Conservation (phyloP, 2,113 vertebrate species). For the Taurulus bubalis region DNA sequence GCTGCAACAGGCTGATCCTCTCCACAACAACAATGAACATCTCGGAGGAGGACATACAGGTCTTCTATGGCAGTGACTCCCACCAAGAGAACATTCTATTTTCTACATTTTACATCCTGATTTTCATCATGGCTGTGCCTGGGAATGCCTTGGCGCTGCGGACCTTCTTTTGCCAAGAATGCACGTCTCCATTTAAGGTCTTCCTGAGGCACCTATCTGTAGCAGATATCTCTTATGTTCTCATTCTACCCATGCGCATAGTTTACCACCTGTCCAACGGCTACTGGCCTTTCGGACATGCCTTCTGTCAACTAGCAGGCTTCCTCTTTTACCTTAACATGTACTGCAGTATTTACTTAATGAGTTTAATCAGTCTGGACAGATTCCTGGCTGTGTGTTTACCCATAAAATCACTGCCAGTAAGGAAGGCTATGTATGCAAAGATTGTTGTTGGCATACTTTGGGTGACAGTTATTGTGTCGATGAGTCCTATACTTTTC, state of each 20-base stretch:
- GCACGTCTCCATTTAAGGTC: constrained; percentile 64
- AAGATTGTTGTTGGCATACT: constrained; percentile 65
- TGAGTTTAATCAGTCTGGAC: constrained; percentile 82
- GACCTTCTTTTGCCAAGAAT: constrained; percentile 69
- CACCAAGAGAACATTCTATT: constrained; percentile 70
- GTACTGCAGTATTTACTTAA: constrained; percentile 83
- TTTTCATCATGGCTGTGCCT: constrained; percentile 79
- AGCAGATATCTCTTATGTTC: constrained; percentile 79
- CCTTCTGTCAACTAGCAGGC: constrained; percentile 74
- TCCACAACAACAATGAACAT: constrained; percentile 57
- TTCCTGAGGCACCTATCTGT: constrained; percentile 79
- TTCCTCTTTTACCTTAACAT: constrained; percentile 84
- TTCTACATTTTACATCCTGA: constrained; percentile 72
- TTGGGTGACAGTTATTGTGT: constrained; percentile 69
- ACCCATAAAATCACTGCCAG: constrained; percentile 59
- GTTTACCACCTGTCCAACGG: constrained; percentile 75
- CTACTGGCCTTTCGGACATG: constrained; percentile 77
- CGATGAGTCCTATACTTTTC: constrained; percentile 74
- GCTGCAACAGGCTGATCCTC: constrained; percentile 42
- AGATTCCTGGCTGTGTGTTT: constrained; percentile 77
- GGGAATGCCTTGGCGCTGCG: constrained; percentile 79
- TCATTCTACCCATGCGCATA: constrained; percentile 80
- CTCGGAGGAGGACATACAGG: constrained; percentile 20
- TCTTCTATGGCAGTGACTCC: constrained; percentile 37
- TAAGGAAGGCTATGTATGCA: constrained; percentile 71